Conservation (phyloP, 1,140 invertebrate genomes). For the Pseudomyrmex cubaensis region DNA sequence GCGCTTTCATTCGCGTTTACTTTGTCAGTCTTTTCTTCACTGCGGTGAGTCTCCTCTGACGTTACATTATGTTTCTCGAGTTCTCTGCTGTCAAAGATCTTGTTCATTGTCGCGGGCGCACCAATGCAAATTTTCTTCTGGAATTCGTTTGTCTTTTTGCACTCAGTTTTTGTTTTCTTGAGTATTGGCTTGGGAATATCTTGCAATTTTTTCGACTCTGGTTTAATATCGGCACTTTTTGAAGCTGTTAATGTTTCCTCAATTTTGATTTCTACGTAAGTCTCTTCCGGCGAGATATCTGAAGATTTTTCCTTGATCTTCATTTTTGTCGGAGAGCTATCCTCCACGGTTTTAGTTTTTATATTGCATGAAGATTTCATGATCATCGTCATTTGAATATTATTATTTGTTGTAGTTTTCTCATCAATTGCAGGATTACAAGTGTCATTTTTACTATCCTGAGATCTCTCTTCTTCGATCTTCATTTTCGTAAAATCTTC, state of each 20-base stretch:
- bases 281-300: background rate
- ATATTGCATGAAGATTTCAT: background rate
- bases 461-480: background rate
- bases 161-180: conserved; percentile 7
- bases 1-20: conserved; percentile 13
- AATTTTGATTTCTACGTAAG: background rate
- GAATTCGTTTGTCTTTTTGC: conserved; percentile 3
- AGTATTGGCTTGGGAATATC: conserved; percentile 40
- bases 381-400: background rate
- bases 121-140: conserved; percentile 46
- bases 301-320: background rate
- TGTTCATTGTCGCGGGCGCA: conserved; percentile 38
- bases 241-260: background rate
- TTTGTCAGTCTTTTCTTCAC: conserved; percentile 79
- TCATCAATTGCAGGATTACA: background rate
- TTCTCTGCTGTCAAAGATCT: conserved; percentile 48
- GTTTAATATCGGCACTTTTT: background rate
- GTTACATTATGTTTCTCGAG: background rate
- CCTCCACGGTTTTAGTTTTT: background rate
- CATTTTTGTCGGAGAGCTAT: background rate
- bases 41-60: background rate
- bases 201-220: conserved; percentile 21
- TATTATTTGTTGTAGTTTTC: background rate
- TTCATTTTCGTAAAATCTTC: background rate
- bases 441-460: background rate